Percentiles rank a stretch among this genome's conserved stretches.
These are phyloP conservation scores for Pipra filicauda DNA, from an alignment of 2,113 vertebrate species.

Conservation along the genomic window DNA sequence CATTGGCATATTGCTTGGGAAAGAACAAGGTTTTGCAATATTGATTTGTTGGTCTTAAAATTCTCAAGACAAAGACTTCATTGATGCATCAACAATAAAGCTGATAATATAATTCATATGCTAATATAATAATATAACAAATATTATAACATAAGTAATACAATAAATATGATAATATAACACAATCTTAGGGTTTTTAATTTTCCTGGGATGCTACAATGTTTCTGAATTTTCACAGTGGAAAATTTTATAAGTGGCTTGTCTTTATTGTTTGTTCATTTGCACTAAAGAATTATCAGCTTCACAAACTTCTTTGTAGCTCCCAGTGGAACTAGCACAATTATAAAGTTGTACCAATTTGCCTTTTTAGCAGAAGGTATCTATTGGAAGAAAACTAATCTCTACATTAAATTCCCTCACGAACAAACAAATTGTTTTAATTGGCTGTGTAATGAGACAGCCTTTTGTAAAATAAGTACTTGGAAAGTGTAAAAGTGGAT, in stretches of 20 bases:
- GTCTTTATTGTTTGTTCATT: conserved; percentile 45
- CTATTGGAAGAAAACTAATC: conserved; percentile 70
- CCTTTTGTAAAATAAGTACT: not conserved
- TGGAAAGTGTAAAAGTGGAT: not conserved
- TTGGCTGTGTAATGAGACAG: conserved; percentile 61
- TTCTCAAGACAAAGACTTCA: not conserved
- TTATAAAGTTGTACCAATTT: conserved; percentile 77
- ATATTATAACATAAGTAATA: not conserved
- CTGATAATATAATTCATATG: not conserved
- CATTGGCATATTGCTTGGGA: not conserved
- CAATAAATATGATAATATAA: conserved; percentile 1
- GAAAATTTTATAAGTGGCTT: conserved; percentile 61
- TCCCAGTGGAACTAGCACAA: conserved; percentile 63
- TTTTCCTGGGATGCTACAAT: conserved; percentile 14
- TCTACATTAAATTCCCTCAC: conserved; percentile 62
- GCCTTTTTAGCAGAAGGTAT: conserved; percentile 67
- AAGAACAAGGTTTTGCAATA: not conserved
- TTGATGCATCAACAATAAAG: not conserved
- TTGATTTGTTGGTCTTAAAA: not conserved
- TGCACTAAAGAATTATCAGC: conserved; percentile 71
- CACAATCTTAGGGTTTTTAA: not conserved
- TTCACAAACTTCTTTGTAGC: conserved; percentile 73
- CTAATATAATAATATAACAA: not conserved
- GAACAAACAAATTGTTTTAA: conserved; percentile 72
- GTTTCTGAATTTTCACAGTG: conserved; percentile 26